A percentile compares a stretch with the other conserved stretches of the same genome.
phyloP scores from a whole-genome alignment of 2,113 vertebrate genomes.

The Pipa parva region DNA sequence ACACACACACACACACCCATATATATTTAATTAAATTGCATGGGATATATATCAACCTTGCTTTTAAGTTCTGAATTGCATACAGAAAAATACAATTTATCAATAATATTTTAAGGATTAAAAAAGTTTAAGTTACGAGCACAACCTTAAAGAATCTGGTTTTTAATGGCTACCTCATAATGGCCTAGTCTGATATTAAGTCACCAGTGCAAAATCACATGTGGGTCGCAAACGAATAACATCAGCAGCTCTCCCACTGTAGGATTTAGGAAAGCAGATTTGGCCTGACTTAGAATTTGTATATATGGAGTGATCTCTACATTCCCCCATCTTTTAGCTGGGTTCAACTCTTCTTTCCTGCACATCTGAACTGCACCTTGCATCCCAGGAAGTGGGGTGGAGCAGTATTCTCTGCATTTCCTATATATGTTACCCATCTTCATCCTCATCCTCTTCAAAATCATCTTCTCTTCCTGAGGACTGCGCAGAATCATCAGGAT shows the following conservation, averaged over 20 bases:
- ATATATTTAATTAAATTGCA: neutral
- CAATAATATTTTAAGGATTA: neutral
- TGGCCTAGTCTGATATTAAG: slow-evolving; percentile 1
- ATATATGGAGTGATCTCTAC: neutral
- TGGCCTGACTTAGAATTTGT: slow-evolving; percentile 3
- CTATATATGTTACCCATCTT: slow-evolving; percentile 19
- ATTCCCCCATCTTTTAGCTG: slow-evolving; percentile 11
- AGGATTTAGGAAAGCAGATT: slow-evolving; percentile 14
- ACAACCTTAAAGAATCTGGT: slow-evolving; percentile 14
- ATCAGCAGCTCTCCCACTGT: neutral
- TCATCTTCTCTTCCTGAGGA: slow-evolving; percentile 23
- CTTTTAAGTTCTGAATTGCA: neutral
- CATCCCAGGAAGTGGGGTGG: slow-evolving; percentile 23
- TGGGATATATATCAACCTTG: neutral
- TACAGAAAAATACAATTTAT: neutral
- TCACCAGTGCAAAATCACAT: slow-evolving; percentile 27
- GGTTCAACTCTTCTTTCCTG: slow-evolving; percentile 11
- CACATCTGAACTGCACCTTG: slow-evolving; percentile 18
- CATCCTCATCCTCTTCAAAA: slow-evolving; percentile 1
- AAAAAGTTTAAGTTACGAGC: neutral
- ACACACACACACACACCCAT: neutral
- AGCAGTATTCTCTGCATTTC: slow-evolving; percentile 4
- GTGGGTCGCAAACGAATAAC: neutral
- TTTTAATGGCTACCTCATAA: slow-evolving; percentile 6
- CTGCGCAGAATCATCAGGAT: slow-evolving; percentile 26